Evolutionary conservation across 2,888 invertebrate genomes (phyloP), one percentile per base, ranked within the genome.

Genomic region (Sceliomorpha sp.): DNA sequence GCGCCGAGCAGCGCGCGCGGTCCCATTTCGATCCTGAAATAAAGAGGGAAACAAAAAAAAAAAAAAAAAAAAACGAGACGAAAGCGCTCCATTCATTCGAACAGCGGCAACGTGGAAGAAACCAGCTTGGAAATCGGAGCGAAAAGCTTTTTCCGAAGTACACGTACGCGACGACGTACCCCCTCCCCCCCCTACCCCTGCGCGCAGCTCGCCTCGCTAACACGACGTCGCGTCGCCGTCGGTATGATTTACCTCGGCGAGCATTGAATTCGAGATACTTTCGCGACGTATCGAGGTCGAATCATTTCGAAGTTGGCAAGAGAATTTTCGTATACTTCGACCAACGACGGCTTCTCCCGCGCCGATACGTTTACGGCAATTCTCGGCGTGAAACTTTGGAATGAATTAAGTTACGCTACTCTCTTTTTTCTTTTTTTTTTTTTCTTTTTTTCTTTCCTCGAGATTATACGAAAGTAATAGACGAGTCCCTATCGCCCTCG

Each of bases 211-310:
- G 53, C 60, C 68, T 76, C 44, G 67, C 72, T 75, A 76, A 76
- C 58, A 77, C 71, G 63, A 66, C 76, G 74, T 73, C 59, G 53
- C 42, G 55, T 78, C 71, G 63, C 68, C 76, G 74, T 73, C 59
- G 53, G 45, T 58, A 58, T 59, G 68, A 66, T 69, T 64, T 64
- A 59, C 72, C 68, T 62, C 45, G 60, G 69, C 69, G 66, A 66
- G 70, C 68, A 67, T 40, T 44, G 67, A 62, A 62, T 68, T 59
- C 31, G 36, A 44, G 56, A 71, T 36, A 40, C 53, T 48, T 59
- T 59, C 60, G 64, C 31, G 6, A 45, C 14, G 58, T 48, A 66
- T 71, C 62, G 56, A 34, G 42, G 40, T 44, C 42, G 34, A 37
- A 44, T 62, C 50, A 70, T 67, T 58, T 31, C 53, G 32, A 58